Evolutionary conservation across 2,888 invertebrate genomes (phyloP).

Genomic region (Cremastinae sp.): DNA sequence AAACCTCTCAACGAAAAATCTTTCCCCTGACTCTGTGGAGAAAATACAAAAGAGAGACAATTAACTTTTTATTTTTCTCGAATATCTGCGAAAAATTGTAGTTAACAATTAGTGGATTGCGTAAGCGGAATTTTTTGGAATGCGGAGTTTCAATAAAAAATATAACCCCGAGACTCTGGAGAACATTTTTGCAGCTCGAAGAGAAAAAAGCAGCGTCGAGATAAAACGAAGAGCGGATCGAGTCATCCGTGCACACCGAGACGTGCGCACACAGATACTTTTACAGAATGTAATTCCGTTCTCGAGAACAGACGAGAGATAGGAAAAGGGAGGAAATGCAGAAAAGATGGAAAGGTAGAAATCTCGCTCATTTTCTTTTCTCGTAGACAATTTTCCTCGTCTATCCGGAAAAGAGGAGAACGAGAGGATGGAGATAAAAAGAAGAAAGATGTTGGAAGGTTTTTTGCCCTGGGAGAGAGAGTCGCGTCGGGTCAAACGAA

Average conservation of each 20-base stretch:
- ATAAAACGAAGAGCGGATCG: conserved; percentile 34
- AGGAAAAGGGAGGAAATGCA: neutral
- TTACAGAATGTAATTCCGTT: conserved; percentile 11
- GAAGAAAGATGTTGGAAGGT: conserved; percentile 20
- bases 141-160: no score
- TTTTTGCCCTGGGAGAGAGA: conserved; percentile 38
- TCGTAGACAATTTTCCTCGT: conserved; percentile 10
- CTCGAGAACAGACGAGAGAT: no score
- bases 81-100: no score
- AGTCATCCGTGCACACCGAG: neutral
- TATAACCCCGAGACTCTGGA: neutral
- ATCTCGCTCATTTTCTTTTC: neutral
- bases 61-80: no score
- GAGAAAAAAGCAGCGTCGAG: conserved; percentile 8
- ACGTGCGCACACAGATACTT: conserved; percentile 2
- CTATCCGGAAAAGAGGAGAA: neutral
- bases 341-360: conserved; percentile 8
- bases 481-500: conserved; percentile 54
- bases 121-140: no score
- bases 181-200: conserved; percentile 22
- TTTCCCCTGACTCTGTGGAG: neutral
- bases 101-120: no score
- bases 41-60: neutral
- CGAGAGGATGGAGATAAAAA: neutral
- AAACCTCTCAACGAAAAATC: conserved; percentile 33